Conservation (phyloP, 2,113 vertebrate genomes). For the Periophthalmodon schlosseri region DNA sequence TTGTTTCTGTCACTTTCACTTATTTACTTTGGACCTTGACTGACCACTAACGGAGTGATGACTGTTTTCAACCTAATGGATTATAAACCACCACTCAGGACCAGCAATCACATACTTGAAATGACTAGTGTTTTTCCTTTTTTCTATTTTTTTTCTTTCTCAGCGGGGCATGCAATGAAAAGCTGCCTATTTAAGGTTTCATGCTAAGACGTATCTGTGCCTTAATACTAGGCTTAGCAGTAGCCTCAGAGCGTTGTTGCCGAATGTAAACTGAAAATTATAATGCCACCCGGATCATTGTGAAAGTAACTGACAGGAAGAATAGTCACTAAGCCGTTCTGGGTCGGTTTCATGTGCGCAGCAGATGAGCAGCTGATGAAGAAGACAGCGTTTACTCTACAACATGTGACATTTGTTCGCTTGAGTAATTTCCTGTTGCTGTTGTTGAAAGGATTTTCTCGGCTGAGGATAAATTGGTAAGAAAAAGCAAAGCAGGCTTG, state of each 20-base stretch:
- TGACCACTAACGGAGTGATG: slow-evolving; percentile 22
- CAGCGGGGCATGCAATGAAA: slow-evolving; percentile 28
- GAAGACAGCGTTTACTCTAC: slow-evolving; percentile 1
- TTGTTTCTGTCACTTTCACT: slow-evolving; percentile 30
- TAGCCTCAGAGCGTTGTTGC: slow-evolving; percentile 51
- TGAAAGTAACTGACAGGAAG: slow-evolving; percentile 45
- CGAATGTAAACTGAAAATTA: slow-evolving; percentile 54
- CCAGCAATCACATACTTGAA: slow-evolving; percentile 15
- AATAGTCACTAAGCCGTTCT: slow-evolving; percentile 43
- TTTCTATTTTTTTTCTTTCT: slow-evolving; percentile 30
- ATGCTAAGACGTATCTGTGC: slow-evolving; percentile 42
- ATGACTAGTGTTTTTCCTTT: slow-evolving; percentile 5
- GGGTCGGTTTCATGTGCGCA: slow-evolving; percentile 26
- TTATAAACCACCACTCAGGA: slow-evolving; percentile 17
- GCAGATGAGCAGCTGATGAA: slow-evolving; percentile 41
- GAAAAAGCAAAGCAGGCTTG: slow-evolving; percentile 13
- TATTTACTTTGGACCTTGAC: slow-evolving; percentile 6
- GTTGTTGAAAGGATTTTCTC: slow-evolving; percentile 23
- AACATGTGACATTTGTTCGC: slow-evolving; percentile 27
- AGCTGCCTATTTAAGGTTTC: slow-evolving; percentile 33
- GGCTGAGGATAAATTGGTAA: slow-evolving; percentile 22
- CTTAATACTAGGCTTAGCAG: slow-evolving; percentile 57
- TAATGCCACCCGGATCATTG: slow-evolving; percentile 42
- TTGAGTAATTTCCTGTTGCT: slow-evolving; percentile 23
- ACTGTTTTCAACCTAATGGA: not conserved